Evolutionary conservation across 2,797 vertebrate genomes (phyloP).

Genomic region (Mallotus villosus): DNA sequence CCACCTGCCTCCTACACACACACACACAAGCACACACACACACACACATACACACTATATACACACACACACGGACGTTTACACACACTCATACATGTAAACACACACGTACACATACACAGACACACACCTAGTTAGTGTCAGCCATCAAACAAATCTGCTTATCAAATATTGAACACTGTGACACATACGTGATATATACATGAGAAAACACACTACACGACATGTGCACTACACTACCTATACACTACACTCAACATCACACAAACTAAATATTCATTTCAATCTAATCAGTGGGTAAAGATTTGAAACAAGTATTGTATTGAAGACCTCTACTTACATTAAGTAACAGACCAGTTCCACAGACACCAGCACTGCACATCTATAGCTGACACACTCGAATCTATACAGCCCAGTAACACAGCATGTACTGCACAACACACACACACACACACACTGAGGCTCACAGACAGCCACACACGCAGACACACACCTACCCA

Average conservation of each 20-base stretch:
- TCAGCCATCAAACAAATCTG: no score
- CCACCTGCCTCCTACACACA: constrained; percentile 92
- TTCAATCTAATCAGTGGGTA: no score
- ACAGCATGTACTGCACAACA: constrained; percentile 27
- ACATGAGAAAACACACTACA: background rate
- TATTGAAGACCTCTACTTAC: background rate
- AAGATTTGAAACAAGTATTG: no score
- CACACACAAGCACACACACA: background rate
- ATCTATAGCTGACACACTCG: no score
- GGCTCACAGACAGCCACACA: background rate
- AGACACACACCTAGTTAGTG: constrained; percentile 16
- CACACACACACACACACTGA: constrained; percentile 37
- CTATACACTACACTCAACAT: constrained; percentile 3
- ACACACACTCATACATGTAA: constrained; percentile 19
- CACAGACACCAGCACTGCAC: constrained; percentile 8
- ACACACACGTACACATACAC: constrained; percentile 31
- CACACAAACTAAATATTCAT: background rate
- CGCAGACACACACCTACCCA: background rate
- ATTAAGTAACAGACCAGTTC: constrained; percentile 6
- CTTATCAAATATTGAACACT: no score
- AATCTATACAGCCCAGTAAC: constrained; percentile 61
- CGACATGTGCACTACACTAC: background rate
- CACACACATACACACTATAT: constrained; percentile 17
- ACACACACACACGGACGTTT: constrained; percentile 1
- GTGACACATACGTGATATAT: no score